Evolutionary conservation across 2,113 vertebrate species (phyloP), one percentile per base, ranked within the genome.

Genomic region (Sander lucioperca): DNA sequence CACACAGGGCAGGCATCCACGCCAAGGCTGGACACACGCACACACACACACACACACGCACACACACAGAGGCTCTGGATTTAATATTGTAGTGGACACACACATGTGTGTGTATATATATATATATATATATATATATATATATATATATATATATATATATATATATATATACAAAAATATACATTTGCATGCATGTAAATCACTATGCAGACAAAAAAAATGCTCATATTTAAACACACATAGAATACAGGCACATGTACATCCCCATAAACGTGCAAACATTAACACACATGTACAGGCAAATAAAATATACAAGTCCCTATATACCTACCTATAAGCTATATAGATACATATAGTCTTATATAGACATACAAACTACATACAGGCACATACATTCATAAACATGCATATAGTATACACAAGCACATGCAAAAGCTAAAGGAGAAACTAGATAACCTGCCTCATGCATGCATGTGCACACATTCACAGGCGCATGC

Each of bases 381-480:
- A 71, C 54, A 65, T 81, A 36, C 36, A 81, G 63, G 30, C 61
- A 6, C 13, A 76, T 58, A 58, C 68, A 48, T 63, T 33, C 61
- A 80, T 62, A 21, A 54, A 25, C 25, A 54, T 67, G 30, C 23
- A 74, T 82, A 66, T 72, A 67, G 67, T 53, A 18, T 53, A 11
- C 39, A 43, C 39, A 43, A 62, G 54, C 67, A 80, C 47, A 57
- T 57, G 8, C 61, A 82, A 78, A 82, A 50, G 61, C 77, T 78
- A 59, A 87, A 80, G 71, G 70, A 85, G 82, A 85, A 36, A 72
- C 58, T 19, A 74, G 66, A 88, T 87, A 88, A 88, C 84, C 81
- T 85, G 56, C 50, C 67, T 79, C 80, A 33, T 72, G 77, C 74
- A 53, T 54, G 27, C 83, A 80, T 59, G 23, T 73, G 65, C 85